Conservation (phyloP, 2,888 invertebrate genomes). For the Yponomeuta cagnagella region DNA sequence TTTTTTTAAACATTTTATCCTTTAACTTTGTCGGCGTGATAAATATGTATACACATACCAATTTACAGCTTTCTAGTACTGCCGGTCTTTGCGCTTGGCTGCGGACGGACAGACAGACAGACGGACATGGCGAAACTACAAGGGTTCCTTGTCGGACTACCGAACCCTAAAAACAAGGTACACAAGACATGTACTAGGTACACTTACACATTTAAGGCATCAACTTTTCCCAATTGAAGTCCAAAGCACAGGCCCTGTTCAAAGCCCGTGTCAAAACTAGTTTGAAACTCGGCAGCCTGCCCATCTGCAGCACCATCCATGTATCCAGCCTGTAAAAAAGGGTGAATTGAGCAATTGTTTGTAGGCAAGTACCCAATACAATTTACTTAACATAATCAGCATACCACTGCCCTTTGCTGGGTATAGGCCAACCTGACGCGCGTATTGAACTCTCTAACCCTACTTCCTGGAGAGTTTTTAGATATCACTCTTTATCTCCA, state of each 20-base stretch:
- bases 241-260: slow-evolving; percentile 78
- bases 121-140: too few species aligned
- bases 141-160: too few species aligned
- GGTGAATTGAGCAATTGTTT: slow-evolving; percentile 10
- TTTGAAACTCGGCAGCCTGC: slow-evolving; percentile 77
- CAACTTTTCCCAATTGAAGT: slow-evolving; percentile 68
- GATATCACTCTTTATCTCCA: too few species aligned
- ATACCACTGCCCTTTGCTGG: background rate
- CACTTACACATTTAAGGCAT: background rate
- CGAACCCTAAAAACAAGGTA: too few species aligned
- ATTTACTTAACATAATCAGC: background rate
- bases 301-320: slow-evolving; percentile 82
- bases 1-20: too few species aligned
- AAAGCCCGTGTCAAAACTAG: slow-evolving; percentile 82
- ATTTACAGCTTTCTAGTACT: too few species aligned
- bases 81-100: too few species aligned
- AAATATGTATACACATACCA: too few species aligned
- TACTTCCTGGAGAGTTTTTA: too few species aligned
- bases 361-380: too few species aligned
- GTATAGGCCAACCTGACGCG: background rate
- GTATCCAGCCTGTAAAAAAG: slow-evolving; percentile 74
- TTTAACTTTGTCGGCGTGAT: too few species aligned
- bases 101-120: too few species aligned
- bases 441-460: background rate
- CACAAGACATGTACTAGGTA: background rate